Evolutionary conservation across 2,113 vertebrate genomes (phyloP).

Genomic region (Trematocara stigmaticum): DNA sequence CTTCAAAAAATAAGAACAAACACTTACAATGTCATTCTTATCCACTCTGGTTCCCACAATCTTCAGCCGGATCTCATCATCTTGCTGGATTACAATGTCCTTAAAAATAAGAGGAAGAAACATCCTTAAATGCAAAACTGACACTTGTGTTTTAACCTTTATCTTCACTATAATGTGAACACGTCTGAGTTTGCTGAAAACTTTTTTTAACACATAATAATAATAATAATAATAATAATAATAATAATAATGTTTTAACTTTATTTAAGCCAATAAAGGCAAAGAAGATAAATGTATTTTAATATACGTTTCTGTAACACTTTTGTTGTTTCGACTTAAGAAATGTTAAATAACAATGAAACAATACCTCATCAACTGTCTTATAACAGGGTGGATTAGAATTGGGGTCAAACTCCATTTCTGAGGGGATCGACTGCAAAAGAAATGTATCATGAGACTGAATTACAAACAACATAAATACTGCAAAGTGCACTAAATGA

Average conservation of each 20-base stretch:
- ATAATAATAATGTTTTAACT: not conserved
- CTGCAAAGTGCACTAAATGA: not conserved
- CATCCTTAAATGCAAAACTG: not conserved
- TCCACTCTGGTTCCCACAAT: conserved; percentile 92
- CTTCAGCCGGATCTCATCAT: conserved; percentile 90
- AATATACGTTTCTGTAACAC: not conserved
- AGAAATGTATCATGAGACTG: not conserved
- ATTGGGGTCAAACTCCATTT: conserved; percentile 94
- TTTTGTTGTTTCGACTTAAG: not conserved
- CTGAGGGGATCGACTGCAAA: conserved; percentile 86
- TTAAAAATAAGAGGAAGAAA: conserved; percentile 31
- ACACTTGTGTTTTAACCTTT: not conserved
- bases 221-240: not conserved
- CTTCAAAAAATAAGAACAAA: not conserved
- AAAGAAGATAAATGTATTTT: not conserved
- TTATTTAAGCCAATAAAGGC: not conserved
- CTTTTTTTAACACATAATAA: not conserved
- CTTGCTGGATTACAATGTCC: conserved; percentile 92
- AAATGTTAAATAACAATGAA: not conserved
- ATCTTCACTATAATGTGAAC: not conserved
- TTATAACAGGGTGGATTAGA: conserved; percentile 93
- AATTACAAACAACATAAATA: not conserved
- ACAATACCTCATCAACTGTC: conserved; percentile 83
- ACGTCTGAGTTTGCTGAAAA: not conserved
- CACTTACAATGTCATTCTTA: conserved; percentile 90